phyloP scores from a whole-genome alignment of 1,140 invertebrate species.

The Drosophila fuyamai region DNA sequence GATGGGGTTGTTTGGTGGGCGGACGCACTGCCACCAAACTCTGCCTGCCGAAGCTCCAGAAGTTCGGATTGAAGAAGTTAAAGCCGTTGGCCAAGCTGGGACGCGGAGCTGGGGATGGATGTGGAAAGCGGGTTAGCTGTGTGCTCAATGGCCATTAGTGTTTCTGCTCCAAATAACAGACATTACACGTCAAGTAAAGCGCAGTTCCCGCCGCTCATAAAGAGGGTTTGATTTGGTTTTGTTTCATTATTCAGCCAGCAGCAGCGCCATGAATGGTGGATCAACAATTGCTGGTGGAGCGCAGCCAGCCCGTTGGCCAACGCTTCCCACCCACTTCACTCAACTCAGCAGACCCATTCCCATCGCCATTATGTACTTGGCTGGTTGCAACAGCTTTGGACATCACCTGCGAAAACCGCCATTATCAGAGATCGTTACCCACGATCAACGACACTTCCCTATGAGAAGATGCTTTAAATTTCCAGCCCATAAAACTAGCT shows the following conservation, averaged over 20 bases:
- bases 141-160: conserved; percentile 65
- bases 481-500: conserved; percentile 51
- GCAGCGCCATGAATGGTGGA: conserved; percentile 6
- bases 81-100: conserved; percentile 70
- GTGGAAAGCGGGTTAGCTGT: conserved; percentile 45
- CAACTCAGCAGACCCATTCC: conserved; percentile 23
- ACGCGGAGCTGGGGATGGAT: conserved; percentile 56
- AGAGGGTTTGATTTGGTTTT: conserved; percentile 43
- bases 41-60: conserved; percentile 70
- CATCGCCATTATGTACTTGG: conserved; percentile 48
- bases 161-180: conserved; percentile 78
- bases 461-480: conserved; percentile 13
- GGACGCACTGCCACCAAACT: conserved; percentile 60
- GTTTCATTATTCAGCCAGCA: conserved; percentile 28
- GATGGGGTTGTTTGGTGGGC: conserved; percentile 71
- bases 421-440: conserved; percentile 33
- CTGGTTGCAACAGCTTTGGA: conserved; percentile 54
- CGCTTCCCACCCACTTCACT: conserved; percentile 47
- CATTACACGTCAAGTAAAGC: conserved; percentile 73
- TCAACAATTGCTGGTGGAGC: conserved; percentile 42
- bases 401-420: conserved; percentile 9
- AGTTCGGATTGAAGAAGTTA: conserved; percentile 67
- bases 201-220: conserved; percentile 67
- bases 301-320: conserved; percentile 43
- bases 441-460: conserved; percentile 40